These are phyloP conservation scores for Drosophila gunungcola DNA, from an alignment of 1,140 invertebrate species.

Conservation along the genomic window DNA sequence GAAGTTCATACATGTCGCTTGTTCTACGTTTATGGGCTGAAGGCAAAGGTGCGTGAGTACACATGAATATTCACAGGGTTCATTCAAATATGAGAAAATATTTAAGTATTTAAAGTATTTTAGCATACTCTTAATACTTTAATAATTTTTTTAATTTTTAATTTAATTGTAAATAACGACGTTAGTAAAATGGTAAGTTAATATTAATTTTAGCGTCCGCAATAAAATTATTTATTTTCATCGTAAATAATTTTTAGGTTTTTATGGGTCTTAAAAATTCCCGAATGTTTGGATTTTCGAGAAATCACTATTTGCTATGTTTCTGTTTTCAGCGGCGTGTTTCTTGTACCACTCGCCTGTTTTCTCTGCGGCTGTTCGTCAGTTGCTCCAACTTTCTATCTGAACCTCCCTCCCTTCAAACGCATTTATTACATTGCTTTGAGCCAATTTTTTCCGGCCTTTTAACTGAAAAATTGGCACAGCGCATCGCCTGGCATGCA, in stretches of 20 bases:
- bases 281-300: neutral
- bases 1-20: conserved; percentile 22
- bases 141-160: too few species aligned
- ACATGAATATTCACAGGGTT: conserved; percentile 19
- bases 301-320: neutral
- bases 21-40: conserved; percentile 56
- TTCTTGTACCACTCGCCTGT: conserved; percentile 37
- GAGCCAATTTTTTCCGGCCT: conserved; percentile 62
- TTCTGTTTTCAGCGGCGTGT: conserved; percentile 40
- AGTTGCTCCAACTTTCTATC: conserved; percentile 16
- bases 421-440: conserved; percentile 81
- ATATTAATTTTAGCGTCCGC: too few species aligned
- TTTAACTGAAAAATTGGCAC: conserved; percentile 82
- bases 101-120: neutral
- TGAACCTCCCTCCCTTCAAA: conserved; percentile 43
- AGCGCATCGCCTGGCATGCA: conserved; percentile 73
- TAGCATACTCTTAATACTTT: too few species aligned
- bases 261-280: too few species aligned
- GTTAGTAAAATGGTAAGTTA: too few species aligned
- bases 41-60: conserved; percentile 45
- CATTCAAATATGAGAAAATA: neutral
- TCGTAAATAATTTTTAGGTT: too few species aligned
- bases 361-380: conserved; percentile 73
- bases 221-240: too few species aligned
- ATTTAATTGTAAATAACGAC: too few species aligned